Percentiles rank a stretch among this genome's conserved stretches.
Evolutionary conservation across 2,888 invertebrate genomes (phyloP).

Genomic region (Tridacna gigas): DNA sequence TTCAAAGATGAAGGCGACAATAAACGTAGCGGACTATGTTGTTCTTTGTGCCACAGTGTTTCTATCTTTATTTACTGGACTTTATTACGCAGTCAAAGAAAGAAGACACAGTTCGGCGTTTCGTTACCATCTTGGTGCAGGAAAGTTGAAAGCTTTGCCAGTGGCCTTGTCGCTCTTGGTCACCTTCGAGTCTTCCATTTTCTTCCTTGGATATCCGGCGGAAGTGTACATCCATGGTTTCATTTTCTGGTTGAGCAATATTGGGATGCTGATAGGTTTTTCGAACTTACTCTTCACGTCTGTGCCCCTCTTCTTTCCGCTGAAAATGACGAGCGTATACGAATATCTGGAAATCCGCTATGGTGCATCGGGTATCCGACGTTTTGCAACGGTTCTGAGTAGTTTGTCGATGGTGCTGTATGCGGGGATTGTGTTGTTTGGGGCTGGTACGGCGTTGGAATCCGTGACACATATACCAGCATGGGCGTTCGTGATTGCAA

Average conservation of each 20-base stretch:
- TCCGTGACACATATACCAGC: slow-evolving; percentile 41
- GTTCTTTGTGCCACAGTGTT: slow-evolving; percentile 28
- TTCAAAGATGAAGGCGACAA: slow-evolving; percentile 16
- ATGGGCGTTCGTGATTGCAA: slow-evolving; percentile 28
- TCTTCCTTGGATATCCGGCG: slow-evolving; percentile 52
- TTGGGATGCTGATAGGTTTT: slow-evolving; percentile 40
- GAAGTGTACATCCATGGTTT: slow-evolving; percentile 55
- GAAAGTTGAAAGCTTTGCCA: slow-evolving; percentile 49
- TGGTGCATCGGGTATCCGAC: slow-evolving; percentile 31
- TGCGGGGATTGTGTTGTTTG: slow-evolving; percentile 49
- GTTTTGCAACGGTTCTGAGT: slow-evolving; percentile 34
- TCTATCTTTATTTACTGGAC: slow-evolving; percentile 30
- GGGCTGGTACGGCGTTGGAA: slow-evolving; percentile 45
- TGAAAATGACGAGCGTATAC: slow-evolving; percentile 54
- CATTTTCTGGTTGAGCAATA: slow-evolving; percentile 42
- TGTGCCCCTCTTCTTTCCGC: slow-evolving; percentile 51
- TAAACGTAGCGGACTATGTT: slow-evolving; percentile 28
- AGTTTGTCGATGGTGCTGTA: slow-evolving; percentile 40
- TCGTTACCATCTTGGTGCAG: slow-evolving; percentile 48
- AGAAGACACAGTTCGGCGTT: slow-evolving; percentile 6
- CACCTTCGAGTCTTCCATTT: slow-evolving; percentile 58
- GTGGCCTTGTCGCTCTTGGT: slow-evolving; percentile 53
- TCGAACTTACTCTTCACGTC: slow-evolving; percentile 42
- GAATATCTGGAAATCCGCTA: slow-evolving; percentile 46
- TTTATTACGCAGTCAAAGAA: slow-evolving; percentile 36